Evolutionary conservation across 2,888 invertebrate species (phyloP).

Genomic region (Abrostola triplasia): DNA sequence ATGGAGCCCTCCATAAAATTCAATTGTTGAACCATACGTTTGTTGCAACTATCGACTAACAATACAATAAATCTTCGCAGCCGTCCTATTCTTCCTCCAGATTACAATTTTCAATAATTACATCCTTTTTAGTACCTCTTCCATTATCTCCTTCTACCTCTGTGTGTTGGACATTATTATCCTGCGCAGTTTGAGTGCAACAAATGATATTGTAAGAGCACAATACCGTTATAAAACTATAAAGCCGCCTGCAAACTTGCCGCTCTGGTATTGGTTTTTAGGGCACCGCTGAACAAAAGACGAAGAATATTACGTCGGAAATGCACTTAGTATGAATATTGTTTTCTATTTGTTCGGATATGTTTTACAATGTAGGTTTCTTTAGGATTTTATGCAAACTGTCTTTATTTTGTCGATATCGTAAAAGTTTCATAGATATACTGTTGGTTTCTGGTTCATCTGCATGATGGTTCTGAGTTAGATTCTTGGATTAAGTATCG

Average conservation of each 20-base stretch:
- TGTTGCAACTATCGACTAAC: too few relatives aligned
- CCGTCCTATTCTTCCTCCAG: too few relatives aligned
- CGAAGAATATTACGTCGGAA: slow-evolving; percentile 23
- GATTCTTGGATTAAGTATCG: too few relatives aligned
- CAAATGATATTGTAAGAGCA: slow-evolving; percentile 69
- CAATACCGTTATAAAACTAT: slow-evolving; percentile 64
- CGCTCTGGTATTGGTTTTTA: slow-evolving; percentile 38
- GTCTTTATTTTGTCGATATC: not conserved
- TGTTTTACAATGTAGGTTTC: slow-evolving; percentile 9
- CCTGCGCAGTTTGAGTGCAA: slow-evolving; percentile 68
- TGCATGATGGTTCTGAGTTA: too few relatives aligned
- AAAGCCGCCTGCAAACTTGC: slow-evolving; percentile 58
- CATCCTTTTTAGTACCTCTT: too few relatives aligned
- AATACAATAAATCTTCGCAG: too few relatives aligned
- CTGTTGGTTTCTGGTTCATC: too few relatives aligned
- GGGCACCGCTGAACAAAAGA: slow-evolving; percentile 30
- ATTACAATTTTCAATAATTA: too few relatives aligned
- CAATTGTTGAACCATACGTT: too few relatives aligned
- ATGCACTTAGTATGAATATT: slow-evolving; percentile 10
- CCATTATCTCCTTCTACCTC: slow-evolving; percentile 7
- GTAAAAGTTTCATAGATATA: not conserved
- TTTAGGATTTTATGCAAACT: not conserved
- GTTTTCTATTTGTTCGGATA: slow-evolving; percentile 6
- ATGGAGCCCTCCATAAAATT: too few relatives aligned
- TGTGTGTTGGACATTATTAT: slow-evolving; percentile 63